Conservation (phyloP, 2,797 vertebrate genomes). For the Notoglanidium macrostoma region DNA sequence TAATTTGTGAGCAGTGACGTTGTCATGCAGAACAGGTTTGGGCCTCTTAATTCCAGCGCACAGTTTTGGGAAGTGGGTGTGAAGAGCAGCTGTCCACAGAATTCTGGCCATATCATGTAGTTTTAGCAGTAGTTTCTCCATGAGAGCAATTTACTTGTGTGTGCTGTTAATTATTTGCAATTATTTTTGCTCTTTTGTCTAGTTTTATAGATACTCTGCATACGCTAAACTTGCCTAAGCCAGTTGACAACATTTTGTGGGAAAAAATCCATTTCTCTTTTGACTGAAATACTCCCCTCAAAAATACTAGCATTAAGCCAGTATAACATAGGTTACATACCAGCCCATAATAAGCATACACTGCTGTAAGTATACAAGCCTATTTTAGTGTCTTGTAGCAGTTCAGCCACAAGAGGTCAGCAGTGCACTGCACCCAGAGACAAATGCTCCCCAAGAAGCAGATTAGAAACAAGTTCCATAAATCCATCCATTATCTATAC, state of each 20-base stretch:
- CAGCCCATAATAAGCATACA: neutral
- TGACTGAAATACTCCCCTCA: neutral
- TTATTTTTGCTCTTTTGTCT: neutral
- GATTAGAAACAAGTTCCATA: neutral
- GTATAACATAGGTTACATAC: neutral
- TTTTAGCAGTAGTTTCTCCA: neutral
- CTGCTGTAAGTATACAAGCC: neutral
- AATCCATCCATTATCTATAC: too few species aligned
- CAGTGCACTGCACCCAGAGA: neutral
- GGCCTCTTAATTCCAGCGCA: too few species aligned
- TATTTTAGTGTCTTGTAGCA: neutral
- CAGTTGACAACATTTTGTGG: neutral
- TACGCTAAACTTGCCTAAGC: neutral
- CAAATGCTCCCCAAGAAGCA: neutral
- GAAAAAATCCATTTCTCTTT: neutral
- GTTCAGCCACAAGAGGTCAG: constrained; percentile 43
- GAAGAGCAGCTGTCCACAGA: neutral
- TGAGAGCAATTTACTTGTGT: neutral
- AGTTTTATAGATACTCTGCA: neutral
- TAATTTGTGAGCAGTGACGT: too few species aligned
- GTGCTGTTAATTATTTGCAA: neutral
- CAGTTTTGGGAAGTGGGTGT: neutral
- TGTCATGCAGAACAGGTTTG: too few species aligned
- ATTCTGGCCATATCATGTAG: neutral
- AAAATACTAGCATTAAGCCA: neutral